Base-by-base conservation (phyloP, 2,888 invertebrate species). In the Ephialtes manifestator region DNA sequence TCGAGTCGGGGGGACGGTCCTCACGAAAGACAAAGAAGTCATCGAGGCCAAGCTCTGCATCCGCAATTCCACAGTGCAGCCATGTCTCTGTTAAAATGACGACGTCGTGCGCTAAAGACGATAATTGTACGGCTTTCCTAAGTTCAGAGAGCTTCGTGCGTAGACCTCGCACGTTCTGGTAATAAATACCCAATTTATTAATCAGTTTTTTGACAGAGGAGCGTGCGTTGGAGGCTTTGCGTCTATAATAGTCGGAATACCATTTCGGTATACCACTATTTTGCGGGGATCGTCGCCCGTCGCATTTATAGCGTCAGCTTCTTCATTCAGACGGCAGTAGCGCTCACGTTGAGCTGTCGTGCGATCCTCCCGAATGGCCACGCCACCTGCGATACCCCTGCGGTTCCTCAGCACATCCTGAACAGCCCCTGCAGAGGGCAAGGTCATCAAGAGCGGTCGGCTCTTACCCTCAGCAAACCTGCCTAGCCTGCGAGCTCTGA, bases 21-120 rank as follows among this genome's bases (percentile, higher is more conserved):
- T 8, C n/a, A 10, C 70, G 11, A 18, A 51, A 51, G 0, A 53
- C 18, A 10, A 31, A 15, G 18, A 15, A 53, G 1, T 35, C 31
- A 1, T 11, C 15, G n/a, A 55, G 53, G 3, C 53, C 71, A 31
- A 53, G 71, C n/a, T 71, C 55, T n/a, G 71, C 51, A n/a, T 46
- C 28, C 24, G 11, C 43, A 18, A 68, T 48, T 10, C 68, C 48
- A 5, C 15, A 20, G 48, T 68, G 68, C 15, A 68, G 48, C 51
- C 68, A 46, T 3, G 48, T 48, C 28, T 68, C 68, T 24, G 68
- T 48, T 7, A 68, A 46, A 28, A 51, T 24, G 4, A 68, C 51
- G 5, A 63, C 8, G 2, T 68, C 28, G 15, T 68, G 15, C 0
- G 0, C 2, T 5, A 18, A 18, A 46, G 11, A 46, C 4, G 18